These are phyloP conservation scores for Lottia gigantea DNA, from an alignment of 2,888 invertebrate species.

Conservation along the genomic window DNA sequence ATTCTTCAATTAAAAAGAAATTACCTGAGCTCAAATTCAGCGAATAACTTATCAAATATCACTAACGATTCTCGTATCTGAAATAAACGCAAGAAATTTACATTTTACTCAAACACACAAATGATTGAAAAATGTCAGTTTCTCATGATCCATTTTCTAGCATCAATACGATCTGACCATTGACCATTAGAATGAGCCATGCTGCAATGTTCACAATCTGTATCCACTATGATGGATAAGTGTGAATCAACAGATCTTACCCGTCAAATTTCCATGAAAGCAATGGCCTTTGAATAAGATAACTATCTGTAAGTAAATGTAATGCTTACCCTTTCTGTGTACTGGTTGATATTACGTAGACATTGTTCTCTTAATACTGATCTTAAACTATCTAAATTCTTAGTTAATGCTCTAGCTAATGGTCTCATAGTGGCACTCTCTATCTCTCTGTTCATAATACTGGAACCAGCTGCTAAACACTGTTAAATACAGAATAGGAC, in stretches of 20 bases:
- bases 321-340: conserved; percentile 68
- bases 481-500: conserved; percentile 70
- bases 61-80: conserved; percentile 69
- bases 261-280: too few species aligned
- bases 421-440: conserved; percentile 98
- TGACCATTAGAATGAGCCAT: too few species aligned
- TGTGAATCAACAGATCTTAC: too few species aligned
- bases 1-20: not conserved
- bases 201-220: too few species aligned
- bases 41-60: conserved; percentile 93
- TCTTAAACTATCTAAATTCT: conserved; percentile 92
- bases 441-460: conserved; percentile 95
- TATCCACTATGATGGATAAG: too few species aligned
- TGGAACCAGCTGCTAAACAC: conserved; percentile 97
- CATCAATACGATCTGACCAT: too few species aligned
- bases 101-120: too few species aligned
- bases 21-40: conserved; percentile 89
- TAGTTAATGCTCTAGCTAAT: conserved; percentile 94
- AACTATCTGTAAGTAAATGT: too few species aligned
- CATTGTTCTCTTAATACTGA: conserved; percentile 80
- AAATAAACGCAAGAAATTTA: conserved; percentile 31
- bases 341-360: conserved; percentile 67
- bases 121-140: too few species aligned
- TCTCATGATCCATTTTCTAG: too few species aligned
- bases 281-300: too few species aligned